phyloP scores from a whole-genome alignment of 2,888 invertebrate species.

The Osmoderma eremita region DNA sequence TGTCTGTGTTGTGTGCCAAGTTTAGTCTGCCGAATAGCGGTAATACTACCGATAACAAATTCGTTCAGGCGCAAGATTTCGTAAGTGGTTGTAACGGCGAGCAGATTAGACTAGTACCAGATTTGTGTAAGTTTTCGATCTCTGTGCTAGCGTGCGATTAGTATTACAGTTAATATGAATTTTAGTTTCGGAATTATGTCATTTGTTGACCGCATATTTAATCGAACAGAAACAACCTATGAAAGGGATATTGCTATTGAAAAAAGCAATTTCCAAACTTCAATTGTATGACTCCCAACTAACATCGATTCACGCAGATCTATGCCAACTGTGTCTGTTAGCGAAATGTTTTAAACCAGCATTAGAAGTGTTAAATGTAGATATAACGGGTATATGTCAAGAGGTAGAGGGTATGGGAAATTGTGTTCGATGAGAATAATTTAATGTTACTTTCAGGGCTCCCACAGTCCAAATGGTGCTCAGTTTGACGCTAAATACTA shows the following conservation, averaged over 20 bases:
- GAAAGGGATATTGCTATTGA: slow-evolving; percentile 83
- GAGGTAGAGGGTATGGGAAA: slow-evolving; percentile 69
- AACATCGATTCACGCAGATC: slow-evolving; percentile 93
- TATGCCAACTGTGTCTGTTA: slow-evolving; percentile 90
- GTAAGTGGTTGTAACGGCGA: slow-evolving; percentile 87
- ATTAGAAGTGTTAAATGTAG: slow-evolving; percentile 85
- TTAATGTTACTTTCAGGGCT: slow-evolving; percentile 47
- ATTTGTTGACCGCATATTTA: slow-evolving; percentile 81
- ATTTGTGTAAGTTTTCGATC: slow-evolving; percentile 76
- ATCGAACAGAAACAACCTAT: slow-evolving; percentile 82
- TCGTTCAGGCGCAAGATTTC: slow-evolving; percentile 86
- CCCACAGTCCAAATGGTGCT: slow-evolving; percentile 67
- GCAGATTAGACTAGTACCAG: slow-evolving; percentile 87
- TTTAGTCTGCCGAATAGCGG: slow-evolving; percentile 68
- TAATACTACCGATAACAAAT: slow-evolving; percentile 66
- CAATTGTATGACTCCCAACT: slow-evolving; percentile 88
- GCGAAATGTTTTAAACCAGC: slow-evolving; percentile 94
- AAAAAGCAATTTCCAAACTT: slow-evolving; percentile 87
- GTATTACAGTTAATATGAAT: slow-evolving; percentile 30
- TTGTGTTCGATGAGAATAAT: background rate
- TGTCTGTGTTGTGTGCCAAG: slow-evolving; percentile 86
- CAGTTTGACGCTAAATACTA: slow-evolving; percentile 90
- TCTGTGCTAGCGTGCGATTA: background rate
- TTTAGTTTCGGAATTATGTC: slow-evolving; percentile 89
- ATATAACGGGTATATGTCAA: slow-evolving; percentile 90